phyloP scores from a whole-genome alignment of 2,888 invertebrate genomes.

The Eupsilia transversa region DNA sequence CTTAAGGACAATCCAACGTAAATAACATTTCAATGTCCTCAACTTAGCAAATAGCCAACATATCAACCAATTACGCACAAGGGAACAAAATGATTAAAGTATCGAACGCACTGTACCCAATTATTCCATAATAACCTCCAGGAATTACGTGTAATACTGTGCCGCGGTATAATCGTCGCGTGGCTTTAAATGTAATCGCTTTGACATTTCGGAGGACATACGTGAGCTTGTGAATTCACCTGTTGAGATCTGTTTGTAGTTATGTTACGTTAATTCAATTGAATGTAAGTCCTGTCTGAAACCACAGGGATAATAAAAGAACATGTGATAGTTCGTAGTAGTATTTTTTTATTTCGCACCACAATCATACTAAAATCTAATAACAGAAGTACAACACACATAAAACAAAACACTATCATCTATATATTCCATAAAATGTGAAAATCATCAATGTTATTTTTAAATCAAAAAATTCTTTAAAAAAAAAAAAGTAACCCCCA shows the following conservation, averaged over 20 bases:
- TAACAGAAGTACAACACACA: too few species aligned
- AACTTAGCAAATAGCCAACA: constrained; percentile 45
- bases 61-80: constrained; percentile 37
- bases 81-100: constrained; percentile 57
- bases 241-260: constrained; percentile 25
- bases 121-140: constrained; percentile 56
- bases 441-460: too few species aligned
- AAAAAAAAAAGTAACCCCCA: too few species aligned
- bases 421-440: too few species aligned
- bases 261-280: constrained; percentile 4
- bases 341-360: too few species aligned
- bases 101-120: constrained; percentile 56
- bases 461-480: too few species aligned
- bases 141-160: constrained; percentile 58
- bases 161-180: constrained; percentile 54
- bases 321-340: neutral
- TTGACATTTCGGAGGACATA: constrained; percentile 63
- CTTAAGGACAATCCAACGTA: neutral
- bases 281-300: neutral
- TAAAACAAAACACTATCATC: too few species aligned
- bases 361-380: too few species aligned
- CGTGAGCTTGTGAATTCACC: constrained; percentile 59
- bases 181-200: constrained; percentile 56
- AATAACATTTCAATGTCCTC: constrained; percentile 38
- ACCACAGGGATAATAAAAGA: too few species aligned